phyloP scores from a whole-genome alignment of 2,797 vertebrate genomes.

The Siniperca scherzeri region DNA sequence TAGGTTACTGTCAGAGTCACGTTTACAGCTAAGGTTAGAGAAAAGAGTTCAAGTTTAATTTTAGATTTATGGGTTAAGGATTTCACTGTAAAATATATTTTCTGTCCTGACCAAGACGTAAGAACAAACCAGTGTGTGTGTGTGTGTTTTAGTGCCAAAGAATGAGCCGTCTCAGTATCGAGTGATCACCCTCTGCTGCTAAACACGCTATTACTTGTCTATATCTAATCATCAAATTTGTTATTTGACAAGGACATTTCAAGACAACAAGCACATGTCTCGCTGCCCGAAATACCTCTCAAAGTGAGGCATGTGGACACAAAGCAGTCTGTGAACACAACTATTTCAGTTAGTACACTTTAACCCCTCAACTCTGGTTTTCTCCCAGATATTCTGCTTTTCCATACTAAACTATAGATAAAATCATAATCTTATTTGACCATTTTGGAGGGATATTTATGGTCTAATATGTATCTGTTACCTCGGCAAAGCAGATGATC shows the following conservation, averaged over 20 bases:
- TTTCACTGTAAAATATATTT: conserved; percentile 31
- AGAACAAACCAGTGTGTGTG: conserved; percentile 29
- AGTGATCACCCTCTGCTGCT: conserved; percentile 50
- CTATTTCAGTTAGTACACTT: conserved; percentile 36
- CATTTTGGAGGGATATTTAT: conserved; percentile 28
- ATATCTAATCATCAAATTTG: conserved; percentile 57
- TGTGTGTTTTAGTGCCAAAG: conserved; percentile 45
- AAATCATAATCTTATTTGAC: conserved; percentile 16
- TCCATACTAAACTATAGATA: conserved; percentile 15
- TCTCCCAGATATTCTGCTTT: conserved; percentile 20
- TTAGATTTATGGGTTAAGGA: conserved; percentile 32
- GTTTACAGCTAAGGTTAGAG: conserved; percentile 1
- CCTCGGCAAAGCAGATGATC: conserved; percentile 24
- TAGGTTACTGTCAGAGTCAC: neutral
- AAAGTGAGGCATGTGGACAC: conserved; percentile 34
- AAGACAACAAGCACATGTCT: conserved; percentile 36
- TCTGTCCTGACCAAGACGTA: neutral
- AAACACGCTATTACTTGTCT: conserved; percentile 57
- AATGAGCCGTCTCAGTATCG: conserved; percentile 41
- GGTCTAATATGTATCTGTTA: conserved; percentile 31
- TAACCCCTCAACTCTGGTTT: conserved; percentile 26
- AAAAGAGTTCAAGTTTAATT: conserved; percentile 27
- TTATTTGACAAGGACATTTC: conserved; percentile 46
- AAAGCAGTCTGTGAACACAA: conserved; percentile 32
- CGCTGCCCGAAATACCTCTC: conserved; percentile 15